phyloP scores from a whole-genome alignment of 2,888 invertebrate species.

The Ennomos quercinarius region DNA sequence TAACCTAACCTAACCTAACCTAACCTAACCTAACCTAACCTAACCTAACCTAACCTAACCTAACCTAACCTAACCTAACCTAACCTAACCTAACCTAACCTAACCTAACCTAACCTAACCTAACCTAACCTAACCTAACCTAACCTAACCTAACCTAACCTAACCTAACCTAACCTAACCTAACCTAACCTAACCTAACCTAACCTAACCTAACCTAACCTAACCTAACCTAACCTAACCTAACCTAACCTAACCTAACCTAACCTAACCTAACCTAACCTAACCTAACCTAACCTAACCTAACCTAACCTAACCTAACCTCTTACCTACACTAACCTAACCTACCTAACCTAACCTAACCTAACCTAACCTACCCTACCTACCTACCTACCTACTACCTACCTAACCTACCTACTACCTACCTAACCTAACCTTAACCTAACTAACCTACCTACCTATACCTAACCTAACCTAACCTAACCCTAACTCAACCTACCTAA shows the following conservation, averaged over 20 bases:
- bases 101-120: slow-evolving; percentile 1
- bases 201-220: slow-evolving; percentile 1
- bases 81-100: slow-evolving; percentile 1
- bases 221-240: slow-evolving; percentile 3
- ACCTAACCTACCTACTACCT: slow-evolving; percentile 7
- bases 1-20: too few species aligned
- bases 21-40: too few species aligned
- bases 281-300: slow-evolving; percentile 30
- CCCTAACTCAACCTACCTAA: slow-evolving; percentile 28
- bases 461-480: slow-evolving; percentile 25
- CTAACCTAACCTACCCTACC: too few species aligned
- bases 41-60: slow-evolving; percentile 1
- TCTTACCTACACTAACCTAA: slow-evolving; percentile 30
- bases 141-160: slow-evolving; percentile 1
- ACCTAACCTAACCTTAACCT: slow-evolving; percentile 19
- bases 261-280: slow-evolving; percentile 23
- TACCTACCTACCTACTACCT: slow-evolving; percentile 21
- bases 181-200: slow-evolving; percentile 1
- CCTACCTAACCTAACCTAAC: slow-evolving; percentile 31
- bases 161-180: slow-evolving; percentile 1
- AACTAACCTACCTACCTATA: slow-evolving; percentile 20
- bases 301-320: slow-evolving; percentile 32
- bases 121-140: slow-evolving; percentile 1
- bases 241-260: slow-evolving; percentile 26
- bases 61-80: slow-evolving; percentile 1